These are phyloP conservation scores for Mechanitis messenoides DNA, from an alignment of 2,888 invertebrate genomes.

Conservation along the genomic window DNA sequence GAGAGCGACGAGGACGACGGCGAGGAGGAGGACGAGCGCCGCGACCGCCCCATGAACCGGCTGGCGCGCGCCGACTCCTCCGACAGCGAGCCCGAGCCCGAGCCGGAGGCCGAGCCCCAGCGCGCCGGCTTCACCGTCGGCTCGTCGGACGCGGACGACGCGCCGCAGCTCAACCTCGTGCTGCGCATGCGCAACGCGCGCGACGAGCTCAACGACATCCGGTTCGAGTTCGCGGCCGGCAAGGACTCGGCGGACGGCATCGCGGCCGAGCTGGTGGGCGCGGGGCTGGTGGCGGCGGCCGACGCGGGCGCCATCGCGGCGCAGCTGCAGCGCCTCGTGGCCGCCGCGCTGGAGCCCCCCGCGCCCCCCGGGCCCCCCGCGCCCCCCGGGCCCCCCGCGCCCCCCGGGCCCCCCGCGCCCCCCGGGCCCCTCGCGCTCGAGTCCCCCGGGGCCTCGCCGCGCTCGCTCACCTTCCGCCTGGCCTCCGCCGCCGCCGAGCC, in stretches of 20 bases:
- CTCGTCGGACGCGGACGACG: slow-evolving; percentile 47
- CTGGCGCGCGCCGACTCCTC: slow-evolving; percentile 77
- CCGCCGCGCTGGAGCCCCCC: slow-evolving; percentile 72
- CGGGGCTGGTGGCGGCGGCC: slow-evolving; percentile 93
- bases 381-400: slow-evolving; percentile 89
- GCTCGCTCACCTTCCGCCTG: slow-evolving; percentile 74
- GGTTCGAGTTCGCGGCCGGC: slow-evolving; percentile 97
- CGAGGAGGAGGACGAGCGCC: slow-evolving; percentile 66
- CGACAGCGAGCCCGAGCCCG: slow-evolving; percentile 74
- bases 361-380: slow-evolving; percentile 70
- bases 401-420: slow-evolving; percentile 78
- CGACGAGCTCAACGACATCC: slow-evolving; percentile 97
- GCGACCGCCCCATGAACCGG: slow-evolving; percentile 79
- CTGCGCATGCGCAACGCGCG: slow-evolving; percentile 93
- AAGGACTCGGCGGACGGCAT: slow-evolving; percentile 96
- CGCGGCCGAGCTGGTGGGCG: slow-evolving; percentile 97
- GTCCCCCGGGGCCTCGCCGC: slow-evolving; percentile 89
- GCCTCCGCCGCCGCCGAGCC: slow-evolving; percentile 77
- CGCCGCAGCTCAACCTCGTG: slow-evolving; percentile 86
- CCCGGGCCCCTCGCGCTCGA: slow-evolving; percentile 51
- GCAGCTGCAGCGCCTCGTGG: slow-evolving; percentile 93
- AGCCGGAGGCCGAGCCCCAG: slow-evolving; percentile 53
- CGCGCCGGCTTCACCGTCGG: slow-evolving; percentile 57
- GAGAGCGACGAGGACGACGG: slow-evolving; percentile 94
- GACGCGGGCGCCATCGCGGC: slow-evolving; percentile 95